Conservation (phyloP, 2,888 invertebrate genomes). For the Microlaimidae sp. region DNA sequence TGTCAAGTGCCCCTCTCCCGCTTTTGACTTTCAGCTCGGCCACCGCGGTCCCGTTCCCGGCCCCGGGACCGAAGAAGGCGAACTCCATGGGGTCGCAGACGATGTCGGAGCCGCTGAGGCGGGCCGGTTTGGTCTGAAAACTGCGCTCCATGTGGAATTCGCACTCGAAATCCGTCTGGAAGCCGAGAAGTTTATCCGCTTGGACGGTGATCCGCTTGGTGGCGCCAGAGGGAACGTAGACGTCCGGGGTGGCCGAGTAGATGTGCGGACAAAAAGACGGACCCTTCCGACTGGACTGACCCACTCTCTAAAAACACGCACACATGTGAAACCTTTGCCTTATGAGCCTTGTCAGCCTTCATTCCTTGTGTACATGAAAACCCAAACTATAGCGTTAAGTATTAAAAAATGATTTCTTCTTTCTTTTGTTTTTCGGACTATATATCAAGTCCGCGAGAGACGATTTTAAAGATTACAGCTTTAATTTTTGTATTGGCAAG, state of each 20-base stretch:
- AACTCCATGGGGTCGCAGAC: slow-evolving; percentile 22
- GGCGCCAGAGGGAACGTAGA: slow-evolving; percentile 38
- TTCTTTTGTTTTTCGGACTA: too few relatives aligned
- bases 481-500: too few relatives aligned
- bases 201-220: slow-evolving; percentile 32
- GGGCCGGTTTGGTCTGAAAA: slow-evolving; percentile 19
- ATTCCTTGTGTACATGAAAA: too few relatives aligned
- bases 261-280: slow-evolving; percentile 37
- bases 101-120: slow-evolving; percentile 17
- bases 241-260: slow-evolving; percentile 20
- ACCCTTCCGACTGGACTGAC: slow-evolving; percentile 28
- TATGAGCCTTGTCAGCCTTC: too few relatives aligned
- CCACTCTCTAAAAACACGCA: slow-evolving; percentile 21
- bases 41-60: slow-evolving; percentile 23
- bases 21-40: slow-evolving; percentile 27
- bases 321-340: too few relatives aligned
- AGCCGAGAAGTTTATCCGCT: slow-evolving; percentile 32
- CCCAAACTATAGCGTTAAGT: too few relatives aligned
- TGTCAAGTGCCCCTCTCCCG: slow-evolving; percentile 10
- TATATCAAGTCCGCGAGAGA: too few relatives aligned
- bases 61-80: slow-evolving; percentile 21
- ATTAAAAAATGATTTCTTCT: too few relatives aligned
- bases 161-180: slow-evolving; percentile 34
- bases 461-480: too few relatives aligned
- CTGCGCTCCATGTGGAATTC: slow-evolving; percentile 20